Evolutionary conservation across 2,113 vertebrate genomes (phyloP), one percentile per base, ranked within the genome.

Genomic region (Hystrix cristata): DNA sequence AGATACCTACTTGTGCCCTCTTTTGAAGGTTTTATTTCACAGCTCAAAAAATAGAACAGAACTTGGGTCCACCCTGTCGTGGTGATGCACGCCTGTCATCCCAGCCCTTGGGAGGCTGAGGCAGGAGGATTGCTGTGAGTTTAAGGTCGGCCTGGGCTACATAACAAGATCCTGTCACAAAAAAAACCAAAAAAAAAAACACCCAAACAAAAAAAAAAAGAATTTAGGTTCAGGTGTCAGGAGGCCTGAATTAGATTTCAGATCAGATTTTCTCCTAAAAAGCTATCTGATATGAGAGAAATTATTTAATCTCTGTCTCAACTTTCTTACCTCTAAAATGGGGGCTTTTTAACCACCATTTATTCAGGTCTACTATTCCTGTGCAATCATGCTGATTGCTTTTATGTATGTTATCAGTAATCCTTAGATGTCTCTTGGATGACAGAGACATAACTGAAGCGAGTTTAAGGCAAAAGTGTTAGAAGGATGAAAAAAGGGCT

Each of bases 41-140:
- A 87, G 48, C 43, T 92, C 72, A 93, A 74, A 96, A 29, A 38
- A 85, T 1, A 65, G 43, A 90, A 46, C 59, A 91, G 84, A 96
- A 84, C 25, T 21, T 53, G 60, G 38, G 2, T 53, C 14, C 4
- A 51, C 27, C 74, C 51, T 25, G 46, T 25, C 27, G 25, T 31
- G 74, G 74, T 16, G 13, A 14, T 27, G 29, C 25, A 14, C 7
- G 72, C 25, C 72, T 29, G 6, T 51, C 15, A 76, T 76, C 5
- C 72, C 13, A 76, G 72, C 72, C 8, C 25, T 78, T 15, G 25
- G 46, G 74, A 51, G 74, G 27, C 46, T 48, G 46, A 76, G 25
- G 43, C 25, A 29, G 46, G 43, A 48, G 6, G 72, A 48, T 16
- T 48, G 72, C 72, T 3, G 14, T 25, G 51, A 76, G 10, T 51